Evolutionary conservation across 2,113 vertebrate genomes (phyloP).

Genomic region (Saccopteryx bilineata): DNA sequence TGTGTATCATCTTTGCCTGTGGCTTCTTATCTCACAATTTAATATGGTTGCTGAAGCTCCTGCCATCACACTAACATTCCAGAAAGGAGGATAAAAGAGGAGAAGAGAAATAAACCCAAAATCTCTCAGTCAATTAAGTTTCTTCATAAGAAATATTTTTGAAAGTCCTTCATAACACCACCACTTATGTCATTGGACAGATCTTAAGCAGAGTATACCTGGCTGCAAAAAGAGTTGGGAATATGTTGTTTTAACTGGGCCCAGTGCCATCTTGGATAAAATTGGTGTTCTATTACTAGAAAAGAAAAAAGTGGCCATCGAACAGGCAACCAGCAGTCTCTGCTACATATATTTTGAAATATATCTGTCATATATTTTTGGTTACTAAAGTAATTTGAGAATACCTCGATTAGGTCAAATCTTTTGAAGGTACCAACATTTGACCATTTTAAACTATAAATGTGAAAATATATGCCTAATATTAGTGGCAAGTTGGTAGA

Average conservation of each 20-base stretch:
- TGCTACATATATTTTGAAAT: neutral
- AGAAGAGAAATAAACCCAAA: neutral
- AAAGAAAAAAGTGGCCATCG: neutral
- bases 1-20: neutral
- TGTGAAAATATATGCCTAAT: neutral
- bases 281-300: neutral
- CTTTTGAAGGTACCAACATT: neutral
- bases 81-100: neutral
- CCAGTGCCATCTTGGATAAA: neutral
- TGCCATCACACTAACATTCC: neutral
- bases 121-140: neutral
- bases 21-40: neutral
- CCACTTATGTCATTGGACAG: neutral
- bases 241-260: neutral
- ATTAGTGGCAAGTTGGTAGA: slow-evolving; percentile 2
- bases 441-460: neutral
- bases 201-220: neutral
- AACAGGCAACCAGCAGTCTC: neutral
- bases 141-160: neutral
- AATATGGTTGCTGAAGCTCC: neutral
- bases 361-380: neutral
- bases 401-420: neutral
- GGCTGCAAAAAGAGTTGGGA: neutral
- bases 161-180: neutral
- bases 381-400: slow-evolving; percentile 9